phyloP scores from a whole-genome alignment of 2,113 vertebrate genomes.

The Zingel zingel region DNA sequence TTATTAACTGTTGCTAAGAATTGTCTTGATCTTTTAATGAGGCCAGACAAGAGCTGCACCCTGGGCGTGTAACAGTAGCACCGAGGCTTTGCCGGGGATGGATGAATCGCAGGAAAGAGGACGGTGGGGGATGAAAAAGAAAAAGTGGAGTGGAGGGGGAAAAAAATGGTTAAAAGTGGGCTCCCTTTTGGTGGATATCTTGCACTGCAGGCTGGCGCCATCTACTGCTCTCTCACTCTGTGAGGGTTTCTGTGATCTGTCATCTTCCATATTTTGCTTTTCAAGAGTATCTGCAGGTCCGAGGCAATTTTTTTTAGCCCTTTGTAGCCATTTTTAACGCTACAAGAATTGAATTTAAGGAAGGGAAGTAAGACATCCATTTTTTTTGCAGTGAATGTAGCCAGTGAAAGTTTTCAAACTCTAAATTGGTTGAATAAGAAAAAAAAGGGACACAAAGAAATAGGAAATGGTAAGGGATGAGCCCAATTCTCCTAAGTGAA shows the following conservation, averaged over 20 bases:
- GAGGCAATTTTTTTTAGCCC: not conserved
- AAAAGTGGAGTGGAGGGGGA: not conserved
- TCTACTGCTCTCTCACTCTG: slow-evolving; percentile 55
- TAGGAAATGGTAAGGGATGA: slow-evolving; percentile 8
- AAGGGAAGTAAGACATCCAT: not conserved
- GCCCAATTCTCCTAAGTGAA: slow-evolving; percentile 34
- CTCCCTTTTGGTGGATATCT: slow-evolving; percentile 3
- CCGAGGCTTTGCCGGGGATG: slow-evolving; percentile 60
- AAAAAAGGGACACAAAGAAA: slow-evolving; percentile 13
- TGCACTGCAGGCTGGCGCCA: slow-evolving; percentile 71
- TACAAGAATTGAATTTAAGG: not conserved
- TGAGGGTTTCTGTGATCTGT: slow-evolving; percentile 26
- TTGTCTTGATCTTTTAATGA: slow-evolving; percentile 82
- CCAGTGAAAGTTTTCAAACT: slow-evolving; percentile 16
- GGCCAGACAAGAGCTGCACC: slow-evolving; percentile 70
- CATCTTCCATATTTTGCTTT: not conserved
- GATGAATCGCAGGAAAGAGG: slow-evolving; percentile 48
- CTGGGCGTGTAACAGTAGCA: slow-evolving; percentile 61
- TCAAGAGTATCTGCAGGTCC: slow-evolving; percentile 25
- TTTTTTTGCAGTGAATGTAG: not conserved
- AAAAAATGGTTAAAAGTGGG: slow-evolving; percentile 21
- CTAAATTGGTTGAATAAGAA: not conserved
- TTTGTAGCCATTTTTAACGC: not conserved
- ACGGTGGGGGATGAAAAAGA: not conserved
- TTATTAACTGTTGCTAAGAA: slow-evolving; percentile 75